Conservation (phyloP, 2,797 vertebrate species). For the Phoebastria nigripes region DNA sequence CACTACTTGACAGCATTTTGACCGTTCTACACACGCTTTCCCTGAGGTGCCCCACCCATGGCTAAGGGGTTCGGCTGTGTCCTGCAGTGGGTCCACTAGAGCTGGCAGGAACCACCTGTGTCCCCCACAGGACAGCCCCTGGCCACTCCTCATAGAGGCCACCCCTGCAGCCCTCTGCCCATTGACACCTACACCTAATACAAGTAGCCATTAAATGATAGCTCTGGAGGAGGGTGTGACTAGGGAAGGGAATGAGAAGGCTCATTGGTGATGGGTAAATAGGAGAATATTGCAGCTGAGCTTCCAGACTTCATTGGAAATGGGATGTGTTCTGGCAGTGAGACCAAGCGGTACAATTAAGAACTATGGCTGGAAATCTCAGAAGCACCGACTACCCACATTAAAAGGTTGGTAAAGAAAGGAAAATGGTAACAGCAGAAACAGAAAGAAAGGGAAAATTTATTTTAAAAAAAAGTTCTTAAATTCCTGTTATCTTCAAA, state of each 20-base stretch:
- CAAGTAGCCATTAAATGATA: neutral
- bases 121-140: rapidly evolving
- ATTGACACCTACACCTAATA: rapidly evolving
- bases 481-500: neutral
- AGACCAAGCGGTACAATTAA: neutral
- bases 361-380: neutral
- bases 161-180: neutral
- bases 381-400: neutral
- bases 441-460: neutral
- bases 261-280: neutral
- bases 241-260: neutral
- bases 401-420: neutral
- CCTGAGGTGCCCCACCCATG: rapidly evolving
- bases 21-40: neutral
- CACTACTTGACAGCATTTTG: neutral
- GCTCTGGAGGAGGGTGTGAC: neutral
- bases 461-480: neutral
- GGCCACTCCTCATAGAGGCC: rapidly evolving
- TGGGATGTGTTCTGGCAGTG: neutral
- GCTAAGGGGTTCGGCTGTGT: neutral
- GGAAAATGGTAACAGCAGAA: neutral
- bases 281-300: neutral
- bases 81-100: neutral
- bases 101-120: no score
- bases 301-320: neutral